Evolutionary conservation across 2,888 invertebrate species (phyloP).

Genomic region (Zygogramma bicolorata): DNA sequence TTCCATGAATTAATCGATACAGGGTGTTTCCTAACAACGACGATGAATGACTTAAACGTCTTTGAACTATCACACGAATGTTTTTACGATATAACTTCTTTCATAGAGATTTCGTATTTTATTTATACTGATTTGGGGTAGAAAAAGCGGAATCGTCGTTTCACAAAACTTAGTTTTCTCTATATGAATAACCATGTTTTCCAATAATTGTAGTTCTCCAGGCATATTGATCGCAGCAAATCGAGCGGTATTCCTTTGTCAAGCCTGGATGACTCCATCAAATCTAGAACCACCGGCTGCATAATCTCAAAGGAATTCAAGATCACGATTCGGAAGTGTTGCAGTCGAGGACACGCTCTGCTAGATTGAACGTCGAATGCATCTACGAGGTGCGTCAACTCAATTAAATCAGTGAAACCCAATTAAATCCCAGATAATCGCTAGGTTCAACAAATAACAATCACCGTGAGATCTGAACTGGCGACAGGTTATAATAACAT

Average conservation of each 20-base stretch:
- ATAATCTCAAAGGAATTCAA: slow-evolving; percentile 25
- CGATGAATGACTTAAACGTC: too few relatives aligned
- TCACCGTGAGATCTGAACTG: background rate
- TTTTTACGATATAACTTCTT: too few relatives aligned
- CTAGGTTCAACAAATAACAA: background rate
- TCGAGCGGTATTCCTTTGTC: slow-evolving; percentile 8
- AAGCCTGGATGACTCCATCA: slow-evolving; percentile 20
- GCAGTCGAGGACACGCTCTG: slow-evolving; percentile 26
- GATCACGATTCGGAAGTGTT: slow-evolving; percentile 30
- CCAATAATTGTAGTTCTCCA: too few relatives aligned
- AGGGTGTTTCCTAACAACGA: too few relatives aligned
- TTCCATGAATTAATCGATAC: too few relatives aligned
- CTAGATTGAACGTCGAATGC: slow-evolving; percentile 16
- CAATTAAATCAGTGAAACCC: background rate
- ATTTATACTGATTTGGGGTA: too few relatives aligned
- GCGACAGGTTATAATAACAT: background rate
- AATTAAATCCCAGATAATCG: background rate
- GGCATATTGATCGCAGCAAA: background rate
- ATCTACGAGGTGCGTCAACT: background rate
- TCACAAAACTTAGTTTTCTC: too few relatives aligned
- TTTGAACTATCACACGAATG: too few relatives aligned
- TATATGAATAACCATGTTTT: too few relatives aligned
- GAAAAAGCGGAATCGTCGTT: too few relatives aligned
- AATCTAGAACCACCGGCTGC: slow-evolving; percentile 18
- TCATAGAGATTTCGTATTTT: too few relatives aligned